Evolutionary conservation across 2,113 vertebrate species (phyloP).

Genomic region (Camelus bactrianus): DNA sequence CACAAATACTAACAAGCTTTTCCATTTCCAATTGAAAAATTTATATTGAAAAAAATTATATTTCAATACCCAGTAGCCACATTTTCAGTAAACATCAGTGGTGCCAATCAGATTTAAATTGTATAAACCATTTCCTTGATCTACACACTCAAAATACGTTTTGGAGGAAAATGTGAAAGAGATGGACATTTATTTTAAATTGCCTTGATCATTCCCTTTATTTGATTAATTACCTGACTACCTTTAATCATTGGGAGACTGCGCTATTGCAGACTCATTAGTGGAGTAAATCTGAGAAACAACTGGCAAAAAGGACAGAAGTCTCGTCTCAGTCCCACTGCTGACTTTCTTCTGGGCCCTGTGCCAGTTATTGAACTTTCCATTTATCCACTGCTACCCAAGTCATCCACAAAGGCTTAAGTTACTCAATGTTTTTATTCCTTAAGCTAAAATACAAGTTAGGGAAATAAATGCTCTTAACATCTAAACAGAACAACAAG

Average conservation of each 20-base stretch:
- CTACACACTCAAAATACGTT: constrained; percentile 40
- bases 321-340: background rate
- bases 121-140: background rate
- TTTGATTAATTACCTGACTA: constrained; percentile 15
- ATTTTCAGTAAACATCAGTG: constrained; percentile 73
- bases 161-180: background rate
- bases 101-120: constrained; percentile 33
- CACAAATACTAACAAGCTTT: constrained; percentile 78
- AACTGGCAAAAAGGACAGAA: background rate
- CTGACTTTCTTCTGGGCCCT: background rate
- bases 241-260: background rate
- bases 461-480: background rate
- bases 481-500: background rate
- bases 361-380: background rate
- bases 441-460: constrained; percentile 44
- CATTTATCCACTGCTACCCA: constrained; percentile 52
- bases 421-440: constrained; percentile 17
- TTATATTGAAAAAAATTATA: constrained; percentile 78
- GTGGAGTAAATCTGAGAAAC: background rate
- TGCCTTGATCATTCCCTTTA: background rate
- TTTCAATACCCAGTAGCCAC: constrained; percentile 70
- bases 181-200: constrained; percentile 27
- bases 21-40: constrained; percentile 80
- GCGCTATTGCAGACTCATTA: background rate
- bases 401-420: background rate